Conservation (phyloP, 2,113 vertebrate species). For the Polypterus bichir region DNA sequence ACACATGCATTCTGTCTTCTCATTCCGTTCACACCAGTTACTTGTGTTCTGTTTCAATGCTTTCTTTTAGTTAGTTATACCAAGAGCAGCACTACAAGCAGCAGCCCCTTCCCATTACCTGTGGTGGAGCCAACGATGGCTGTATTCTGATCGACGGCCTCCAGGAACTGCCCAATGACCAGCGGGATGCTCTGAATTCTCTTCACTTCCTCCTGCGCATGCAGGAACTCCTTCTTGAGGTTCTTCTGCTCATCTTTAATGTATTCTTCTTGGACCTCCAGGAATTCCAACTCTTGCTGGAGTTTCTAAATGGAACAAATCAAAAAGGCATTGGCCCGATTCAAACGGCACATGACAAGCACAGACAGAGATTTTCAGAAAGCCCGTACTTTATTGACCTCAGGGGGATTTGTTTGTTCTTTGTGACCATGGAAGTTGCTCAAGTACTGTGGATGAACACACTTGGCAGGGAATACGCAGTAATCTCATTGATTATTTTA, state of each 20-base stretch:
- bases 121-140: slow-evolving; percentile 89
- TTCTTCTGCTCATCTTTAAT: slow-evolving; percentile 93
- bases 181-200: slow-evolving; percentile 88
- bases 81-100: too few relatives aligned
- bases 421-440: background rate
- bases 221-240: slow-evolving; percentile 87
- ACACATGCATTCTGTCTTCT: too few relatives aligned
- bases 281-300: slow-evolving; percentile 86
- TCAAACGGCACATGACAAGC: background rate
- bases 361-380: fast-evolving
- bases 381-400: background rate
- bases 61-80: too few relatives aligned
- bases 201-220: slow-evolving; percentile 89
- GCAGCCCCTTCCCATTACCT: slow-evolving; percentile 35
- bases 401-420: background rate
- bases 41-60: too few relatives aligned
- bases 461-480: too few relatives aligned
- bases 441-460: background rate
- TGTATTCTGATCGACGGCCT: slow-evolving; percentile 89
- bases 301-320: slow-evolving; percentile 54
- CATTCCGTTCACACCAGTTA: too few relatives aligned
- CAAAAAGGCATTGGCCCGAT: background rate
- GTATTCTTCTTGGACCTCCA: slow-evolving; percentile 89
- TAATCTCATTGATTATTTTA: too few relatives aligned
- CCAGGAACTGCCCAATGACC: slow-evolving; percentile 87